Evolutionary conservation across 2,797 vertebrate species (phyloP).

Genomic region (Falco cherrug): DNA sequence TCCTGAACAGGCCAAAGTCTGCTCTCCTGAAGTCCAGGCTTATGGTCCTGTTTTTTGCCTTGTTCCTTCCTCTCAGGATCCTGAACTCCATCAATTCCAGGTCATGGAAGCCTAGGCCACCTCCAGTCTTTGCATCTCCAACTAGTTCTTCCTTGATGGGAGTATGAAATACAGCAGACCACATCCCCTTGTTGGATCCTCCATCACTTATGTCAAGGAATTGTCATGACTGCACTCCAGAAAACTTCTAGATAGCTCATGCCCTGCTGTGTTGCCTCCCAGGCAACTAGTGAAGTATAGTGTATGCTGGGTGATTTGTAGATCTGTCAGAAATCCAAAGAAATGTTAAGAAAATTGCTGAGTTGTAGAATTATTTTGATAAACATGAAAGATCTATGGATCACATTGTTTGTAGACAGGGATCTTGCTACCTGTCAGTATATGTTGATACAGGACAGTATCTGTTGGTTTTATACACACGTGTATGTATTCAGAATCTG

Average conservation of each 20-base stretch:
- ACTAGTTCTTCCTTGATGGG: neutral
- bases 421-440: neutral
- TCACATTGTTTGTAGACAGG: neutral
- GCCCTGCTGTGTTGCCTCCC: neutral
- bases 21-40: neutral
- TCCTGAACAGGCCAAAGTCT: neutral
- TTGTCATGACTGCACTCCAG: neutral
- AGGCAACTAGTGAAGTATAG: neutral
- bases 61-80: neutral
- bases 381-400: neutral
- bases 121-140: neutral
- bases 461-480: neutral
- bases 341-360: neutral
- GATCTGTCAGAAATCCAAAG: constrained; percentile 15
- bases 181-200: neutral
- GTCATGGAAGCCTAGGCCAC: neutral
- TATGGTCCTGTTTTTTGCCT: neutral
- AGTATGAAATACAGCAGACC: neutral
- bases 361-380: neutral
- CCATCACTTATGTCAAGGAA: neutral
- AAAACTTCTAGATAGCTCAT: neutral
- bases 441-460: neutral
- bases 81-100: neutral
- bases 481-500: neutral
- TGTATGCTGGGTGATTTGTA: neutral